These are phyloP conservation scores for Neosilurus mollespiculum DNA, from an alignment of 2,797 vertebrate genomes.

Conservation along the genomic window DNA sequence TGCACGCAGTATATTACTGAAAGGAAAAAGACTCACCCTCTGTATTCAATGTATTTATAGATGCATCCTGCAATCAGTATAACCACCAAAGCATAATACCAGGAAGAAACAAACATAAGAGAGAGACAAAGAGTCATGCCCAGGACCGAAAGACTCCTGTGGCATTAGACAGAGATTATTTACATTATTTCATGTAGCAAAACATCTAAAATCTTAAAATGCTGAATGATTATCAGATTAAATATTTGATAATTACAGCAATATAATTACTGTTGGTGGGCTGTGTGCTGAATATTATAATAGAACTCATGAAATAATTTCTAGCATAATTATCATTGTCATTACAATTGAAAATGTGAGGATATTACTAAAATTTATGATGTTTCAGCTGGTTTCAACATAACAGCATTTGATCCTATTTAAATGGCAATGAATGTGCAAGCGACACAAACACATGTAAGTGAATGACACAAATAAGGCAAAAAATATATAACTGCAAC, in stretches of 20 bases:
- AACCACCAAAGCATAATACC: conserved; percentile 90
- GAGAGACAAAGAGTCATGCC: conserved; percentile 95
- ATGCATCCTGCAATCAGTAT: conserved; percentile 91
- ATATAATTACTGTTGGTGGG: neutral
- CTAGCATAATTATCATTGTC: neutral
- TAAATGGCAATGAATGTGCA: neutral
- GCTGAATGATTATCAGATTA: neutral
- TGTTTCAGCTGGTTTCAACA: neutral
- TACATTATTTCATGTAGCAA: conserved; percentile 1
- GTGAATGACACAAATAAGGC: neutral
- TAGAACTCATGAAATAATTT: neutral
- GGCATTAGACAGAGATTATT: conserved; percentile 28
- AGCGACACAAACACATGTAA: neutral
- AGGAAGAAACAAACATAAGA: conserved; percentile 96
- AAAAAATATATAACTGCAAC: neutral
- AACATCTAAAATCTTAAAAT: neutral
- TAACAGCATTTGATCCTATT: neutral
- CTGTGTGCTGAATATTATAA: neutral
- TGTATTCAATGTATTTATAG: conserved; percentile 98
- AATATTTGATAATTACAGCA: neutral
- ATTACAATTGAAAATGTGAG: neutral
- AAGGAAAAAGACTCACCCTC: conserved; percentile 79
- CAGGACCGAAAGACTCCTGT: conserved; percentile 90
- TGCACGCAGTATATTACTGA: neutral
- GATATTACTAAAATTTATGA: neutral